Percentiles rank a stretch among this genome's conserved stretches.
phyloP scores from a whole-genome alignment of 2,888 invertebrate genomes.

The Polydrusus pterygomalis region DNA sequence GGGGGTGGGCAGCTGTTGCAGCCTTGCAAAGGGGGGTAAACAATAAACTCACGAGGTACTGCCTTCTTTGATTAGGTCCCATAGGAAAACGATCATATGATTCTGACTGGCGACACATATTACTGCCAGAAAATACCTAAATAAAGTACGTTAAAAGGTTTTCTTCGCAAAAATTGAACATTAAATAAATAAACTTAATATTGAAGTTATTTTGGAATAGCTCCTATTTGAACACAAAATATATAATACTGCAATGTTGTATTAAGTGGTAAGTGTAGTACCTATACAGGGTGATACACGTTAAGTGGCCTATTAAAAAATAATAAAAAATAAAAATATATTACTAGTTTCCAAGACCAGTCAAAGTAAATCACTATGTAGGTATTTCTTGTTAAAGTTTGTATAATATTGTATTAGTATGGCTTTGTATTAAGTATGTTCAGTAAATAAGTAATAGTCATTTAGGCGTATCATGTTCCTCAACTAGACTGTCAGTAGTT shows the following conservation, averaged over 20 bases:
- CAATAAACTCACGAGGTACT: constrained; percentile 20
- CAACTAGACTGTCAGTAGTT: background rate
- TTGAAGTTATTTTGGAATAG: no score
- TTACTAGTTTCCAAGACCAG: no score
- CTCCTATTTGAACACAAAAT: no score
- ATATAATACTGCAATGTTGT: no score
- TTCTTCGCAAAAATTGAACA: no score
- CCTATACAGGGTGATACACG: no score
- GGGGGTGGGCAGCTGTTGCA: background rate
- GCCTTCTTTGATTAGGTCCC: constrained; percentile 14
- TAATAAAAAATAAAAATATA: no score
- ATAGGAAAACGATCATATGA: constrained; percentile 4
- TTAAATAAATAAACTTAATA: no score
- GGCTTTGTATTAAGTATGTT: background rate
- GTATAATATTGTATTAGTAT: background rate
- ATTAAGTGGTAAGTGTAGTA: background rate
- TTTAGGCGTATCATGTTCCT: background rate
- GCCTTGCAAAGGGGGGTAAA: background rate
- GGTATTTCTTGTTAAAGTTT: background rate
- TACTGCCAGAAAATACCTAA: constrained; percentile 2
- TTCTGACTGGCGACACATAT: background rate
- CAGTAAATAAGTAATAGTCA: constrained; percentile 16
- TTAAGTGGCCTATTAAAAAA: no score
- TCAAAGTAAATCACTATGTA: no score
- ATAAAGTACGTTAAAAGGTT: background rate